Evolutionary conservation across 1,140 invertebrate species (phyloP), one percentile per base, ranked within the genome.

Genomic region (Drosophila repletoides): DNA sequence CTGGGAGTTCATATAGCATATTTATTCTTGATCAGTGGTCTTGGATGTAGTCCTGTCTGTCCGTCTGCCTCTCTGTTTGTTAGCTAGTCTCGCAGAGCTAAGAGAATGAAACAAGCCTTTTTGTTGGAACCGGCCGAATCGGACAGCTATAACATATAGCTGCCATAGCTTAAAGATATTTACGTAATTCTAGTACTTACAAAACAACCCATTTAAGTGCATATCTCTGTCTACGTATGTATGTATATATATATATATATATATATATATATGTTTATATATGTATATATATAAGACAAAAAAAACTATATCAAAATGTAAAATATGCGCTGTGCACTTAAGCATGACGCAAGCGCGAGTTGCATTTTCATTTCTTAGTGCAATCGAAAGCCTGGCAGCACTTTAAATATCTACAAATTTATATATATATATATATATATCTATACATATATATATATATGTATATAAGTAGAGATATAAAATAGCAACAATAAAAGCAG

Each of bases 311-410:
- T 51, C 49, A 65, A 84, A 79, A 84, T 84, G 52, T 84, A 48
- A 79, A 84, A 84, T 86, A 86, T 79, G 73, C 70, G 51, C 76
- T 63, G 76, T 80, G 75, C 80, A 80, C 81, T 86, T 86, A 72
- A 52, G 72, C 80, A 86, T 86, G 80, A 86, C 80, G 80, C 80
- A 86, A 86, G 80, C 68, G 14, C 38, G 17, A 41, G 53, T 59
- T 71, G 63, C 68, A 71, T 67, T 71, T 71, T 59, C 63, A 59
- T 71, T 65, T 58, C 36, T 53, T 48, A 53, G 43, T 71, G 76
- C 72, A 81, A 81, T 72, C 76, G 84, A 86, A 75, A 80, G 79
- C 79, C 80, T 84, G 80, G 80, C 79, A 84, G 80, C 80, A 84
- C 79, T 86, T 86, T 61, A 86, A 75, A 80, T 75, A 84, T 66